Percentiles rank a stretch among this genome's conserved stretches.
Evolutionary conservation across 2,888 invertebrate genomes (phyloP).

Genomic region (Pegoplata infirma): DNA sequence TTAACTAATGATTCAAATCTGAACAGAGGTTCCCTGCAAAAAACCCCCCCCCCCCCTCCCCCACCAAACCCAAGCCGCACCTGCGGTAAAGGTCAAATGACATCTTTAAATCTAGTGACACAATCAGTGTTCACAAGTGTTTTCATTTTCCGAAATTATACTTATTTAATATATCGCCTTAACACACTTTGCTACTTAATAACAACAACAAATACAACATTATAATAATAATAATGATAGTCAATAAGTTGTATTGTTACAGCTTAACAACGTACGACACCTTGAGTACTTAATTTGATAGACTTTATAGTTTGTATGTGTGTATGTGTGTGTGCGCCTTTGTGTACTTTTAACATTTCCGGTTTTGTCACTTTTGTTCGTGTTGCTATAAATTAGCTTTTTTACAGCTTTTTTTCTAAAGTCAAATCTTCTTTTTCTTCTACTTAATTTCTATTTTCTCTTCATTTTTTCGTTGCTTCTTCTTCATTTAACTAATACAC

Average conservation of each 20-base stretch:
- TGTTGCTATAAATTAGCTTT: constrained; percentile 41
- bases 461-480: background rate
- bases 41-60: no score
- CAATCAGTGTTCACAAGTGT: no score
- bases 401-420: constrained; percentile 10
- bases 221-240: constrained; percentile 8
- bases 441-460: background rate
- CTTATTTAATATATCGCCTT: no score
- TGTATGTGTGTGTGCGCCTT: background rate
- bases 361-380: constrained; percentile 42
- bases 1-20: no score
- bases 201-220: background rate
- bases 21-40: no score
- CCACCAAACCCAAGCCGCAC: no score
- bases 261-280: constrained; percentile 3
- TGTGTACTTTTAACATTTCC: constrained; percentile 35
- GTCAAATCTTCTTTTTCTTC: background rate
- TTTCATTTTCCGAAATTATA: no score
- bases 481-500: background rate
- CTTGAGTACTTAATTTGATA: constrained; percentile 33
- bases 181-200: background rate
- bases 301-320: constrained; percentile 3
- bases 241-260: constrained; percentile 12
- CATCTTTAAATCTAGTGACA: no score
- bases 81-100: no score